These are phyloP conservation scores for Rotaria magnacalcarata DNA, from an alignment of 2,888 invertebrate genomes.

Conservation along the genomic window DNA sequence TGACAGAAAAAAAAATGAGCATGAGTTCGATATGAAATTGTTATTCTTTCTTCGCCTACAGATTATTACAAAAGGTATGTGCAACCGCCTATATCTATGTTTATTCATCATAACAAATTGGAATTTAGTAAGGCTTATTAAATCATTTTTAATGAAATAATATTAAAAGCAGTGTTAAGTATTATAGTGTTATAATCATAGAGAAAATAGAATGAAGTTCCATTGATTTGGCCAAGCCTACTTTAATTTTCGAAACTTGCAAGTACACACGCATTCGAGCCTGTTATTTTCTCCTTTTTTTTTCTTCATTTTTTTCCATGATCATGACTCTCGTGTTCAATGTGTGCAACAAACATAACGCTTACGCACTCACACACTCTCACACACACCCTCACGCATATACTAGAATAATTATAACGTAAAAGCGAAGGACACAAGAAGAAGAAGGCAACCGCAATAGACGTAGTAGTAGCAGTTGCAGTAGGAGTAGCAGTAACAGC, in stretches of 20 bases:
- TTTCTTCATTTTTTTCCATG: not conserved
- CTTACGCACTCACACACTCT: not conserved
- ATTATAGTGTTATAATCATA: not conserved
- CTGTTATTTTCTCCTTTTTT: not conserved
- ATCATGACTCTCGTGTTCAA: not conserved
- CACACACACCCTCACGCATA: not conserved
- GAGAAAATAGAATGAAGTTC: not conserved
- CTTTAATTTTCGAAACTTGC: not conserved
- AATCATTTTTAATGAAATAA: not conserved
- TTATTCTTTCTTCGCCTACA: constrained; percentile 18
- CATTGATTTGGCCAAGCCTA: not conserved
- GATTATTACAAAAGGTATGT: constrained; percentile 17
- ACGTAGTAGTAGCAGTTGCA: not conserved
- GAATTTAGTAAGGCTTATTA: not conserved
- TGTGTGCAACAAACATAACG: not conserved
- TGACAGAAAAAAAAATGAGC: not conserved
- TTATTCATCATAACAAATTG: not conserved
- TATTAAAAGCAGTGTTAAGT: not conserved
- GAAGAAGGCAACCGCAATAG: not conserved
- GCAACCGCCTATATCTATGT: not conserved
- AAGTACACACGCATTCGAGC: not conserved
- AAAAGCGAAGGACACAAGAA: not conserved
- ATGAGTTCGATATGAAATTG: constrained; percentile 29
- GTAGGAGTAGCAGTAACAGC: not conserved
- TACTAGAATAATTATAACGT: not conserved